These are phyloP conservation scores for Drosophila subquinaria DNA, from an alignment of 2,888 invertebrate species.

Conservation along the genomic window DNA sequence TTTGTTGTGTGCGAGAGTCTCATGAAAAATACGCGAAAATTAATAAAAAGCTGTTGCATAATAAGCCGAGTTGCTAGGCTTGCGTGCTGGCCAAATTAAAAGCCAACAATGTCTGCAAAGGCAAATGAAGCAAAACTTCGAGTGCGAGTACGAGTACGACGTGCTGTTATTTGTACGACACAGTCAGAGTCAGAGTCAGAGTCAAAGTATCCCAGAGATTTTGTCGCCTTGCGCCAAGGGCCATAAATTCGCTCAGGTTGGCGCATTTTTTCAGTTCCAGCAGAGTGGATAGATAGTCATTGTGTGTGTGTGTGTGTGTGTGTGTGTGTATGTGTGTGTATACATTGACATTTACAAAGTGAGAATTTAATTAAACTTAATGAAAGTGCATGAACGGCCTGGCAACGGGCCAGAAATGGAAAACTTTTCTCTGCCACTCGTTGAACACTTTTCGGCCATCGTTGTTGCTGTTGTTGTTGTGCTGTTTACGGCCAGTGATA, in stretches of 20 bases:
- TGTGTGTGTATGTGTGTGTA: slow-evolving; percentile 54
- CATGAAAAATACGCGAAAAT: slow-evolving; percentile 77
- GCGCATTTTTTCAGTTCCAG: slow-evolving; percentile 55
- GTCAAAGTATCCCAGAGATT: slow-evolving; percentile 60
- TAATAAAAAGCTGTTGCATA: slow-evolving; percentile 73
- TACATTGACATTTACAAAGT: slow-evolving; percentile 79
- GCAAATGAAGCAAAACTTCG: slow-evolving; percentile 79
- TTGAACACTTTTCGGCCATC: slow-evolving; percentile 55
- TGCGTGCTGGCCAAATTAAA: slow-evolving; percentile 75
- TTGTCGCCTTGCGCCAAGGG: slow-evolving; percentile 72
- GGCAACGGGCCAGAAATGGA: slow-evolving; percentile 54
- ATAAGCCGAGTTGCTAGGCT: slow-evolving; percentile 57
- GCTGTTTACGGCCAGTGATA: slow-evolving; percentile 49
- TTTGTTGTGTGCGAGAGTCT: slow-evolving; percentile 23
- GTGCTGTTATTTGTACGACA: slow-evolving; percentile 72
- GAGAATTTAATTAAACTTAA: slow-evolving; percentile 78
- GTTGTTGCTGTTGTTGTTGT: slow-evolving; percentile 20
- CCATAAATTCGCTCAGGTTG: slow-evolving; percentile 77
- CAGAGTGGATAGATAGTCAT: slow-evolving; percentile 51
- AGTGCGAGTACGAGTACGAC: slow-evolving; percentile 71
- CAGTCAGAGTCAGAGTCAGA: slow-evolving; percentile 1
- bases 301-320: slow-evolving; percentile 53
- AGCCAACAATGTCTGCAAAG: slow-evolving; percentile 80
- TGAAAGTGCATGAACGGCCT: slow-evolving; percentile 75
- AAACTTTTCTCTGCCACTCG: slow-evolving; percentile 29